Evolutionary conservation across 1,140 invertebrate species (phyloP), one percentile per base, ranked within the genome.

Genomic region (Polyergus mexicanus): DNA sequence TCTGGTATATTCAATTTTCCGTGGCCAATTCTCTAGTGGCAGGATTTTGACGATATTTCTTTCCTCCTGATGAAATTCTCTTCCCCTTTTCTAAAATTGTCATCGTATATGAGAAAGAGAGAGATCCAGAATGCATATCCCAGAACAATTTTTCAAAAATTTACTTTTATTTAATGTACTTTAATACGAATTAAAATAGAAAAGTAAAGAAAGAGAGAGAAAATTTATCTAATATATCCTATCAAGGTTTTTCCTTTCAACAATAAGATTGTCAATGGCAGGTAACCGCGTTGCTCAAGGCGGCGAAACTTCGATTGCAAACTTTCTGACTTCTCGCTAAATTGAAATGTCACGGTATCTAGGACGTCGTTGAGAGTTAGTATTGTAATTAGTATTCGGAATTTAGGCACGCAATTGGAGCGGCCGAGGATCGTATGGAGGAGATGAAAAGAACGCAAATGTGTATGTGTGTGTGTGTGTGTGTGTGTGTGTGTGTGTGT

Each of bases 311-410:
- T 32, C 16, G 11, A 32, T 3, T 38, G 47, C 19, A 22, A 8
- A 44, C 4, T 3, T 6, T n/a, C n/a, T 8, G 28, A 2, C 1
- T 54, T 54, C 16, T 69, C 1, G 25, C 25, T 38, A 25, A 80
- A 80, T 25, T 6, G 13, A 80, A 16, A 38, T 47, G 38, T 76
- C 10, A 22, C 11, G 16, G 10, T 47, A 16, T 60, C 38, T 76
- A 62, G 74, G 22, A 32, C 35, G 10, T 62, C 41, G 41, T n/a
- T 28, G 25, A 13, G 35, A 44, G 38, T 51, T 66, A 51, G 13
- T 28, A 41, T 76, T 76, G 22, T 16, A 22, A 75, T 76, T 75
- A 75, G 58, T 77, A 77, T 1, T 8, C 19, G 38, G 2, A 8
- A 54, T 65, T 75, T 58, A 65, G 28, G 22, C 16, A 3, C 16